Conservation (phyloP, 2,797 vertebrate species). For the Gallirallus australis region DNA sequence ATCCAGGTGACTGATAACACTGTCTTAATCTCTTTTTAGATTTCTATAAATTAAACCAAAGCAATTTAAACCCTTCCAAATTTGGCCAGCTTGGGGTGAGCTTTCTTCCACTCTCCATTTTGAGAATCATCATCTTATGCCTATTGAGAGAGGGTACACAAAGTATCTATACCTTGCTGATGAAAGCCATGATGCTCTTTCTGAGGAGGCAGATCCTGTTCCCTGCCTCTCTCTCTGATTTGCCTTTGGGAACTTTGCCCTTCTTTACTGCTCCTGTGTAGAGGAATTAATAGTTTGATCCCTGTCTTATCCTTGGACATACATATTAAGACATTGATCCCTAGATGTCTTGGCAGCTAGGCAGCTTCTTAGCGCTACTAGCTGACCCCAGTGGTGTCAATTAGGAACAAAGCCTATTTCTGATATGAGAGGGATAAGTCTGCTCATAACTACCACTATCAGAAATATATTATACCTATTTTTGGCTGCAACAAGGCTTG, state of each 20-base stretch:
- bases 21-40: background rate
- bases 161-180: background rate
- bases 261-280: background rate
- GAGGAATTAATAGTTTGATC: background rate
- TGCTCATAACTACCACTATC: background rate
- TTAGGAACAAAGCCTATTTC: background rate
- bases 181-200: background rate
- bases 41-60: background rate
- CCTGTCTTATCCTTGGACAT: background rate
- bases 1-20: background rate
- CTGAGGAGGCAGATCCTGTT: background rate
- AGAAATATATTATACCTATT: background rate
- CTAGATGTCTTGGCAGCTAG: background rate
- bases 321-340: background rate
- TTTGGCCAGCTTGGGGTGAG: background rate
- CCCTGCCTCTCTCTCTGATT: background rate
- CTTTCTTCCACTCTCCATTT: background rate
- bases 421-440: background rate
- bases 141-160: background rate
- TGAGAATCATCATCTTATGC: accelerated
- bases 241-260: background rate
- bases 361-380: background rate
- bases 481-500: background rate
- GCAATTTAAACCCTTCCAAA: background rate
- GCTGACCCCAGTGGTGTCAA: background rate